These are phyloP conservation scores for Pseudochirops corinnae DNA, from an alignment of 2,797 vertebrate species.

Conservation along the genomic window DNA sequence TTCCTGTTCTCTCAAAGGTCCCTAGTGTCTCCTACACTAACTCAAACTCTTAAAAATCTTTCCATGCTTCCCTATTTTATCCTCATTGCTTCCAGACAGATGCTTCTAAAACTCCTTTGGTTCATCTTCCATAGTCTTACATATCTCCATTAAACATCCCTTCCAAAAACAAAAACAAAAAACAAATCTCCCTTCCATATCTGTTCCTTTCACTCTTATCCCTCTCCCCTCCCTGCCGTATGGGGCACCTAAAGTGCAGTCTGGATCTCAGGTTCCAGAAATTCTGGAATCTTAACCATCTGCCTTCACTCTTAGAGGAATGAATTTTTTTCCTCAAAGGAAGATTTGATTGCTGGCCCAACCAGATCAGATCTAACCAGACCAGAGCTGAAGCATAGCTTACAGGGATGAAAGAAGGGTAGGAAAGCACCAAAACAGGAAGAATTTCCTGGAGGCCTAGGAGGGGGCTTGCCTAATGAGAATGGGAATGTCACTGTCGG, in stretches of 20 bases:
- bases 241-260: background rate
- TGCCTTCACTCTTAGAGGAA: slow-evolving; percentile 61
- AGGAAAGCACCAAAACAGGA: background rate
- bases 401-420: background rate
- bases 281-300: background rate
- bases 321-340: slow-evolving; percentile 50
- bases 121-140: background rate
- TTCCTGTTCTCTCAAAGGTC: background rate
- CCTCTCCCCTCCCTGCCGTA: background rate
- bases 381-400: background rate
- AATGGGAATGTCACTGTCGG: background rate
- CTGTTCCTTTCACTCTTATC: background rate
- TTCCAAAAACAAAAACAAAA: no score
- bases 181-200: background rate
- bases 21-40: background rate
- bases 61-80: background rate
- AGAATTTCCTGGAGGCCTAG: slow-evolving; percentile 45
- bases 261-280: background rate
- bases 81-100: background rate
- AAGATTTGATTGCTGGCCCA: slow-evolving; percentile 12
- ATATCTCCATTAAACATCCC: background rate
- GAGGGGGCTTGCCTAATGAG: background rate
- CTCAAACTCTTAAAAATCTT: background rate
- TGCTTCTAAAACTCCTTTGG: background rate
- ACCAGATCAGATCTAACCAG: background rate